Evolutionary conservation across 2,888 invertebrate species (phyloP), one percentile per base, ranked within the genome.

Genomic region (Ochropacha duplaris): DNA sequence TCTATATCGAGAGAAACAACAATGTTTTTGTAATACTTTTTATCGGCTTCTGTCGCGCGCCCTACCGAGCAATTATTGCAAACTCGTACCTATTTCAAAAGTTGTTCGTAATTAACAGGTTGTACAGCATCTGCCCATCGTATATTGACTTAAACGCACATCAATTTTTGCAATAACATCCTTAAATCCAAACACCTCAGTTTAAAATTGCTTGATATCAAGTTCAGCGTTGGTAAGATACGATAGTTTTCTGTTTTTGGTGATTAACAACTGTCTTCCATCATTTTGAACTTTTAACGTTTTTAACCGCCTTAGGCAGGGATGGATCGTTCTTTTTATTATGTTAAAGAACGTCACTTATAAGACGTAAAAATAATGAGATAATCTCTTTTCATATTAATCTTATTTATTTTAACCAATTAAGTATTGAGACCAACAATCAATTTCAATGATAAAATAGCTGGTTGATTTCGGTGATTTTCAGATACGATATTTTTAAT

Each of bases 41-140:
- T 84, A 70, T 70, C 58, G 59, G 65, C 71, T 71, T 71, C 75
- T 83, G 83, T 85, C 87, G 84, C 86, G 83, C 81, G 81, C 80
- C 78, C 78, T 79, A 66, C 72, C 66, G 63, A 73, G 78, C 81
- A 88, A 87, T 88, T 88, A 88, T 84, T 81, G 78, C 76, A 75
- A 83, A 86, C 86, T 86, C 82, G 86, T 87, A 83, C 44, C 14
- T 44, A 70, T 83, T 84, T 79, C 74, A 79, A 79, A 86, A 83
- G 82, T 82, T 74, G 79, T 72, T 75, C 69, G 74, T 84, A 87
- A 88, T 90, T 87, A 88, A 83, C 87, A 80, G 83, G 86, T 83
- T 84, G 79, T 60, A 58, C 69, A 69, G 73, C 89, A 88, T 87
- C 86, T 88, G 87, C 81, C 65, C 56, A 62, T 57, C 69, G 57